Base-by-base conservation (phyloP, 1,140 invertebrate genomes). In the Aphelinus atriplicis region DNA sequence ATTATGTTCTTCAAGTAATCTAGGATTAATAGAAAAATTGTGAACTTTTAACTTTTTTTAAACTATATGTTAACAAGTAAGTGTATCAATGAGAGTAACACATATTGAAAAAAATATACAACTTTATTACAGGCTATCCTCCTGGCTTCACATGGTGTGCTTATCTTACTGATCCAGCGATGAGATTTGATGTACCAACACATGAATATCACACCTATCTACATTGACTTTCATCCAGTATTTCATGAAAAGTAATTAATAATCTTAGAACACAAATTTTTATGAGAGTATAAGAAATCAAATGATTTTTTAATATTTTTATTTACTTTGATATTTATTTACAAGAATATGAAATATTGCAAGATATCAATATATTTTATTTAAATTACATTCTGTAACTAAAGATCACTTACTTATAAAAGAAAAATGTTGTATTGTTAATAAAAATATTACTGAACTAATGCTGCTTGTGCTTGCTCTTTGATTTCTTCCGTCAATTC, bases 101-200 rank as follows among this genome's bases (percentile, higher is more conserved):
- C 53, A 55, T 55, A 7, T 7, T 7, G 53, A 10, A 7, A 55
- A 5, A 55, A 55, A 55, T 61, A 61, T 9, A 61, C 6, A 61
- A 26, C 26, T 61, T 4, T 51, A 58, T 88, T 87, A 72, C 84
- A 88, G 86, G 86, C 77, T 88, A 87, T 80, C 86, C 86, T 77
- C 83, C 86, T 77, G 86, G 86, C 53, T 88, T 87, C 77, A 88
- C 86, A 60, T 88, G 86, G 86, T 87, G 86, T 77, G 83, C 86
- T 82, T 87, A 88, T 78, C 78, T 88, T 80, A 83, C 76, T 68
- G 84, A 87, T 80, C 84, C 85, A 81, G 81, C 77, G 48, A 45
- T 78, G 76, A 81, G 76, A 77, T 81, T 78, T 76, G 79, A 84
- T 65, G 66, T 79, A 64, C 58, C 80, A 73, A 56, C 75, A 69